phyloP scores from a whole-genome alignment of 2,888 invertebrate genomes.

The Emmelina monodactyla region DNA sequence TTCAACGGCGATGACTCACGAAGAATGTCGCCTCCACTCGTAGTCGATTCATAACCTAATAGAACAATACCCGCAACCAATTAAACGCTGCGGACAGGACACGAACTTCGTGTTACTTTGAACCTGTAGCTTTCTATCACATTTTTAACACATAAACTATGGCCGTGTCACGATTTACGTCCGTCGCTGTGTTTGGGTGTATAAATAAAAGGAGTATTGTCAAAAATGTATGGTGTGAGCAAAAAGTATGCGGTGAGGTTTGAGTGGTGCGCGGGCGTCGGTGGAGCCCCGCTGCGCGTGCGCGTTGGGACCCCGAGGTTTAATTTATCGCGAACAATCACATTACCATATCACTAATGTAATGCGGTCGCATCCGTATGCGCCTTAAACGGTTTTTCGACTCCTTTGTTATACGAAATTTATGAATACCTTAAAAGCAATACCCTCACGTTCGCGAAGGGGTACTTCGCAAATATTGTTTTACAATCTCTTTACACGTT shows the following conservation, averaged over 20 bases:
- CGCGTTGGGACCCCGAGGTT: constrained; percentile 49
- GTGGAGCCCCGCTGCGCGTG: constrained; percentile 20
- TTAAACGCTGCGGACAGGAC: constrained; percentile 40
- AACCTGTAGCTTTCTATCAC: not conserved
- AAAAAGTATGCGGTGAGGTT: constrained; percentile 22
- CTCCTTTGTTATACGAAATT: constrained; percentile 57
- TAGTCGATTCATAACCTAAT: constrained; percentile 29
- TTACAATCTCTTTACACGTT: constrained; percentile 37
- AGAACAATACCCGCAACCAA: constrained; percentile 42
- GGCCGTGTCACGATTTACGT: constrained; percentile 26
- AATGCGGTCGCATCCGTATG: constrained; percentile 53
- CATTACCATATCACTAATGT: constrained; percentile 64
- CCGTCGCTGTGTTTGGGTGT: constrained; percentile 17
- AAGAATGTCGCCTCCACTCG: constrained; percentile 29
- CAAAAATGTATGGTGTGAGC: constrained; percentile 47
- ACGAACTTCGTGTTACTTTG: constrained; percentile 39
- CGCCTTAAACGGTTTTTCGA: constrained; percentile 58
- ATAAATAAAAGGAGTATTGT: constrained; percentile 23
- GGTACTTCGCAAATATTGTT: constrained; percentile 44
- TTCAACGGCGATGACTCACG: constrained; percentile 26
- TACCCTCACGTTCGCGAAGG: constrained; percentile 17
- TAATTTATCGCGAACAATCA: constrained; percentile 62
- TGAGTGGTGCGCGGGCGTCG: constrained; percentile 37
- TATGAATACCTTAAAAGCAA: constrained; percentile 49
- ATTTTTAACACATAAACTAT: not conserved